Evolutionary conservation across 1,140 invertebrate species (phyloP).

Genomic region (Teleopsis dalmanni): DNA sequence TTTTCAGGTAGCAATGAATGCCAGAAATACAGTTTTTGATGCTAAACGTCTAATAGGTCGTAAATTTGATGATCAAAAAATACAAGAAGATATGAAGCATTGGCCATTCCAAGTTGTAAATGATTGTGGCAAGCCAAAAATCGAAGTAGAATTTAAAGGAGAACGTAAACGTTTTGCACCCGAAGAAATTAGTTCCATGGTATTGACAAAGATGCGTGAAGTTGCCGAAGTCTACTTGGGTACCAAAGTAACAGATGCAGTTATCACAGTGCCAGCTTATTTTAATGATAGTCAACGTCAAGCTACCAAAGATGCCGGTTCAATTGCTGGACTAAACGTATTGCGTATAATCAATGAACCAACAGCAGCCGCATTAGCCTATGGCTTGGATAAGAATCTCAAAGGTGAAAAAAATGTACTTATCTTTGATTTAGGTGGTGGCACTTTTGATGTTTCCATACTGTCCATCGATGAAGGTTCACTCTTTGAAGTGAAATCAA

Average conservation of each 20-base stretch:
- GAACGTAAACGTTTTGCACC: slow-evolving; percentile 69
- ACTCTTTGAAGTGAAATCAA: slow-evolving; percentile 70
- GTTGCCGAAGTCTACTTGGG: slow-evolving; percentile 54
- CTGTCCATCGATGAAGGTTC: slow-evolving; percentile 79
- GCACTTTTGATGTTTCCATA: slow-evolving; percentile 80
- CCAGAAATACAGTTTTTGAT: slow-evolving; percentile 77
- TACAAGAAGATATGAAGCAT: slow-evolving; percentile 69
- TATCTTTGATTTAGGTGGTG: slow-evolving; percentile 68
- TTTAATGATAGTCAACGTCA: slow-evolving; percentile 62
- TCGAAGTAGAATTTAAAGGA: slow-evolving; percentile 68
- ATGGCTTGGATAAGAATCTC: slow-evolving; percentile 75
- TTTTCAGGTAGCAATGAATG: slow-evolving; percentile 68
- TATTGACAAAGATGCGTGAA: slow-evolving; percentile 73
- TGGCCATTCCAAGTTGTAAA: slow-evolving; percentile 72
- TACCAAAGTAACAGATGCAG: slow-evolving; percentile 52
- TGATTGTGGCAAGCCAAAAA: slow-evolving; percentile 65
- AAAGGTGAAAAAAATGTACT: slow-evolving; percentile 71
- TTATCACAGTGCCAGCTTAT: slow-evolving; percentile 64
- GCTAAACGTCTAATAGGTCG: slow-evolving; percentile 74
- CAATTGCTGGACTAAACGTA: slow-evolving; percentile 69
- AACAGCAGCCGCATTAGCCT: slow-evolving; percentile 74
- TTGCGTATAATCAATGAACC: slow-evolving; percentile 77
- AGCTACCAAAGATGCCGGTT: slow-evolving; percentile 68
- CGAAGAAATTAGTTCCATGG: slow-evolving; percentile 83
- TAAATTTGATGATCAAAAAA: slow-evolving; percentile 64